Evolutionary conservation across 2,888 invertebrate genomes (phyloP), one percentile per base, ranked within the genome.

Genomic region (Drosophila hamatofila): DNA sequence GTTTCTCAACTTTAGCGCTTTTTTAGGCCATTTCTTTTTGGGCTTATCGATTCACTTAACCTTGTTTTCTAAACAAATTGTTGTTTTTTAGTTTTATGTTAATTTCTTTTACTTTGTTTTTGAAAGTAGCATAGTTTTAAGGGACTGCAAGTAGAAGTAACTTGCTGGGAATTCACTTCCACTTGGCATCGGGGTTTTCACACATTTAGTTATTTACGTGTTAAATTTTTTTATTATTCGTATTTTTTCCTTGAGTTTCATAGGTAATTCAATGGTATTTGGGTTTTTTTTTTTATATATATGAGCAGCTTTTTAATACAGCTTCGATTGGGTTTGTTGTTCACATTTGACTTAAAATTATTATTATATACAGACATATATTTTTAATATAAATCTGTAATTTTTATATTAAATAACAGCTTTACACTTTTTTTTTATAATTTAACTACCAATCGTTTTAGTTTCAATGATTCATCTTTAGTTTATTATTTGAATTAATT

Each of bases 101-200:
- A 3, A 23, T 35, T 23, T 3, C 16, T 30, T 37, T 37, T 23
- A 3, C 16, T 21, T 1, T 30, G 23, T 60, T 65, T 75, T 78
- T 67, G 14, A 59, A 72, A 78, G 72, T 84, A 87, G 89, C 84
- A 84, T 81, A 84, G 89, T 84, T 84, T 84, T 87, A 64, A 60
- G 84, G 72, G 89, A 89, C 70, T 18, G 1, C 7, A n/a, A 1
- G 23, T 11, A 2, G 12, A 25, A 37, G 2, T 8, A 33, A 33
- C 51, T 14, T 18, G 18, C 18, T 37, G 18, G 18, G 14, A 2
- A 27, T 55, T 55, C 39, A 23, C 51, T 11, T 23, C n/a, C 54
- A 61, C 68, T 70, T 42, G 55, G 41, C 54, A 55, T 76, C 58
- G 72, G 67, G 27, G 46, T 60, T 71, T 72, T 18, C 60, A 68